A percentile compares a stretch with the other conserved stretches of the same genome.
Evolutionary conservation across 2,797 vertebrate species (phyloP).

Genomic region (Ctenosaura bakeri): DNA sequence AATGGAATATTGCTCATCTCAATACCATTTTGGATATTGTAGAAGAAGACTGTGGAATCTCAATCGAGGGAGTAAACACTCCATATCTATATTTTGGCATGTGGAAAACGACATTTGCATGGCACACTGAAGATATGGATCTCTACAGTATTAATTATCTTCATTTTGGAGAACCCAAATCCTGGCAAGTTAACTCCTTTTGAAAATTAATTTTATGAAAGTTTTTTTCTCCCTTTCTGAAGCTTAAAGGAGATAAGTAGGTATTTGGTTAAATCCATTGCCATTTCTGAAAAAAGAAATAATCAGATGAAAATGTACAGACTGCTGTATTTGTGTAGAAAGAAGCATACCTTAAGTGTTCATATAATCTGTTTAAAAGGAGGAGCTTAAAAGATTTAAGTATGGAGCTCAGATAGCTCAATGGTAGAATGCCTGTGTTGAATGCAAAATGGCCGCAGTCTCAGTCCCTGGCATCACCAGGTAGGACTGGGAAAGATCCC

Average conservation of each 20-base stretch:
- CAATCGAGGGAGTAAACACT: constrained; percentile 97
- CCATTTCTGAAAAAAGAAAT: constrained; percentile 7
- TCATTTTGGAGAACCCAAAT: constrained; percentile 98
- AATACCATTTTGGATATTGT: constrained; percentile 96
- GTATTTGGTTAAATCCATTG: not conserved
- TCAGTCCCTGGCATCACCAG: not conserved
- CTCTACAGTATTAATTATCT: constrained; percentile 99
- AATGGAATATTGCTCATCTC: constrained; percentile 96
- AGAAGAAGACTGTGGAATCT: constrained; percentile 94
- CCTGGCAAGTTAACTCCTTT: constrained; percentile 87
- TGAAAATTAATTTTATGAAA: constrained; percentile 26
- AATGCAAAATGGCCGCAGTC: not conserved
- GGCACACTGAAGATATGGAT: constrained; percentile 99
- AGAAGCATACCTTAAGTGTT: not conserved
- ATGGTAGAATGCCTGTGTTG: not conserved
- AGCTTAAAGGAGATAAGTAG: constrained; percentile 31
- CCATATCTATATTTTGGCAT: constrained; percentile 99
- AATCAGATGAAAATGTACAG: not conserved
- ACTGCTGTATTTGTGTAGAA: not conserved
- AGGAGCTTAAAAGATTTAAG: not conserved
- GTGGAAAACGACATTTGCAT: constrained; percentile 99
- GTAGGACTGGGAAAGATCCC: not conserved
- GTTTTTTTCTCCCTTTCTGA: constrained; percentile 33
- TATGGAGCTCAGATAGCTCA: not conserved
- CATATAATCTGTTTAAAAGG: constrained; percentile 29